Evolutionary conservation across 2,113 vertebrate genomes (phyloP).

Genomic region (Odobenus rosmarus): DNA sequence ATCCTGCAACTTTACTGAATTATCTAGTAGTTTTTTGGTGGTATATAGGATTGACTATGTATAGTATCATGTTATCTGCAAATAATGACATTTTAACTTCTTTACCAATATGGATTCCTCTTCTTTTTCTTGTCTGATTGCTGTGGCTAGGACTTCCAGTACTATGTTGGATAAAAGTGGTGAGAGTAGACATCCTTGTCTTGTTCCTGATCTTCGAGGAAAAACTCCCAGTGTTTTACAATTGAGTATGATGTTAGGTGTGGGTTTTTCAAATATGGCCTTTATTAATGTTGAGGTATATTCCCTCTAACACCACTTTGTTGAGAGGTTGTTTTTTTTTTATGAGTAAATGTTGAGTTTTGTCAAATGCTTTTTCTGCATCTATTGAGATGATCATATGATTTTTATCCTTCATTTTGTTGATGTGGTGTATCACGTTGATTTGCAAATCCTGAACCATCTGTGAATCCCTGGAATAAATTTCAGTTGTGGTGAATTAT

Average conservation of each 20-base stretch:
- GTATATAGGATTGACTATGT: background rate
- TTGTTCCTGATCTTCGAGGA: background rate
- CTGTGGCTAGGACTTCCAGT: background rate
- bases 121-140: background rate
- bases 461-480: background rate
- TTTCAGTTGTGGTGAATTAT: background rate
- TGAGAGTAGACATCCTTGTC: background rate
- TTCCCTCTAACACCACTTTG: background rate
- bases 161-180: background rate
- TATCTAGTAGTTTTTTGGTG: background rate
- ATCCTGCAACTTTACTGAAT: background rate
- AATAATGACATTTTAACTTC: background rate
- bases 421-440: background rate
- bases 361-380: background rate
- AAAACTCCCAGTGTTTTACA: background rate
- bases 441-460: background rate
- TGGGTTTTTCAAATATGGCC: background rate
- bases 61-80: background rate
- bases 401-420: background rate
- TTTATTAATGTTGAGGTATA: background rate
- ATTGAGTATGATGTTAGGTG: background rate
- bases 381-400: background rate
- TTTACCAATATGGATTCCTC: background rate
- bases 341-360: background rate
- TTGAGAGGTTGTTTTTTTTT: background rate